Conservation (phyloP, 2,888 invertebrate genomes). For the Ectemnius lituratus region DNA sequence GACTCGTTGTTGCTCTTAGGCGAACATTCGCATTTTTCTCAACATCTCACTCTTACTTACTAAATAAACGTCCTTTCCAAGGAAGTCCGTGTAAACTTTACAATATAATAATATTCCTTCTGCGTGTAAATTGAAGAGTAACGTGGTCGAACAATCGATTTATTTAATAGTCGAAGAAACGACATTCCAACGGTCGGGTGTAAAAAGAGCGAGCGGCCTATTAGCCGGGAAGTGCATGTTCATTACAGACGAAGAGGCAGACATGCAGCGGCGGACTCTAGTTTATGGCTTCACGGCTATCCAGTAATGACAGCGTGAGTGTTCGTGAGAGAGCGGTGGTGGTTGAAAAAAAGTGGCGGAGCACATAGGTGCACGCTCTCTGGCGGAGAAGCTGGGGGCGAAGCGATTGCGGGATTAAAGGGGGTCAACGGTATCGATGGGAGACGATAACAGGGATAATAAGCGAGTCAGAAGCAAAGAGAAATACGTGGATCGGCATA, state of each 20-base stretch:
- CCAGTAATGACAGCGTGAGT: background rate
- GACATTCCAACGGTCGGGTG: no score
- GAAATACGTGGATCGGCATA: slow-evolving; percentile 9
- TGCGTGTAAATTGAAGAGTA: no score
- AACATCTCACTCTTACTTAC: slow-evolving; percentile 21
- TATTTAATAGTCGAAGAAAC: no score
- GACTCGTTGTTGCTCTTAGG: slow-evolving; percentile 22
- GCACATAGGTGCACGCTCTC: no score
- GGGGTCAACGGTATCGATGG: slow-evolving; percentile 15
- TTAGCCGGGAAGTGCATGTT: slow-evolving; percentile 6
- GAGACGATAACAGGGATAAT: slow-evolving; percentile 35
- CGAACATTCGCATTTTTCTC: slow-evolving; percentile 28
- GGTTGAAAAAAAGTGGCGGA: background rate
- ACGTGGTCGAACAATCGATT: background rate
- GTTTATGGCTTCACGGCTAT: background rate
- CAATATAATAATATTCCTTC: no score
- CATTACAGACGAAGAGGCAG: background rate
- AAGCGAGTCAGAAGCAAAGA: slow-evolving; percentile 14
- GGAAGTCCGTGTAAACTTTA: slow-evolving; percentile 6
- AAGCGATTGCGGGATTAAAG: slow-evolving; percentile 27
- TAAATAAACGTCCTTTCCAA: slow-evolving; percentile 19
- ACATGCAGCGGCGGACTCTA: no score
- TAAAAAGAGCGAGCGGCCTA: slow-evolving; percentile 1
- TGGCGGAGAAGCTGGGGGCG: no score
- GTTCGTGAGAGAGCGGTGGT: background rate